These are phyloP conservation scores for Dryobates pubescens DNA, from an alignment of 2,797 vertebrate genomes.

Conservation along the genomic window DNA sequence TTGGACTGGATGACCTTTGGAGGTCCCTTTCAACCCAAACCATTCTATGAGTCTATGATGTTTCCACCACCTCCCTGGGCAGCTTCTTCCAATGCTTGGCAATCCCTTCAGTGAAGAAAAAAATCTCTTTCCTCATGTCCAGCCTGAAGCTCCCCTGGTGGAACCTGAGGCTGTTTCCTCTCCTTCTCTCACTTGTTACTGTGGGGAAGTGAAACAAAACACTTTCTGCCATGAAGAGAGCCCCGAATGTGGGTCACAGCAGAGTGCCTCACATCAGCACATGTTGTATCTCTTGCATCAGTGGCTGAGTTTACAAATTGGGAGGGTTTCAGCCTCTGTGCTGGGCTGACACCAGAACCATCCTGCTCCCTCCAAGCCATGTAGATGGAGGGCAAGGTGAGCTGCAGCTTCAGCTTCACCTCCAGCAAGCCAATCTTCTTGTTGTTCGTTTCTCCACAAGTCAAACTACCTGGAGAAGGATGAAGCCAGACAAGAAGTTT, in stretches of 20 bases:
- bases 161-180: no score
- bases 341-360: not conserved
- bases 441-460: not conserved
- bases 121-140: no score
- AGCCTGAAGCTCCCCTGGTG: no score
- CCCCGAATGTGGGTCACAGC: slow-evolving; percentile 36
- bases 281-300: slow-evolving; percentile 56
- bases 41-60: no score
- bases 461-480: not conserved
- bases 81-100: no score
- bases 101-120: no score
- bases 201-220: not conserved
- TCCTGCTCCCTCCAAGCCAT: rapidly evolving
- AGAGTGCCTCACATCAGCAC: slow-evolving; percentile 7
- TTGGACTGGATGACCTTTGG: no score
- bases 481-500: not conserved
- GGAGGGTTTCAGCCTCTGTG: not conserved
- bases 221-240: not conserved
- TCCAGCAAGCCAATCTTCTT: no score
- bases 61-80: no score
- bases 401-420: no score
- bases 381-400: not conserved
- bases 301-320: not conserved
- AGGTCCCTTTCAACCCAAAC: no score
- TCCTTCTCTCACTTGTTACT: no score